Evolutionary conservation across 1,140 invertebrate genomes (phyloP).

Genomic region (Magallana angulata): DNA sequence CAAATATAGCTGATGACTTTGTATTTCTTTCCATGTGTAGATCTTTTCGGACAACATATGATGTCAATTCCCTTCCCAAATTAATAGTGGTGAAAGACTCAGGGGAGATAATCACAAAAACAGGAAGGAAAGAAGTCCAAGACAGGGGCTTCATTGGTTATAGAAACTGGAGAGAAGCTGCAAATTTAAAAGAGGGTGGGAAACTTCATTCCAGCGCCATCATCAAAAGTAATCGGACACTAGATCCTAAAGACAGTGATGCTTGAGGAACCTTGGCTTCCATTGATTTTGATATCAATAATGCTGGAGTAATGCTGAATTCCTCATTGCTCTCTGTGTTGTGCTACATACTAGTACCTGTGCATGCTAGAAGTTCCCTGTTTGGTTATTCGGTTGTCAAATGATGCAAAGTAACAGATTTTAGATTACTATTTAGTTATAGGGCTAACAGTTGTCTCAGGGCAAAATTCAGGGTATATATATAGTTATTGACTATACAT

Average conservation of each 20-base stretch:
- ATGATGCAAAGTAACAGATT: too few species aligned
- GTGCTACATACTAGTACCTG: too few species aligned
- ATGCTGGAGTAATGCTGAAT: too few species aligned
- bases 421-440: too few species aligned
- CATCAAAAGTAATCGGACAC: background rate
- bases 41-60: conserved; percentile 57
- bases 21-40: conserved; percentile 54
- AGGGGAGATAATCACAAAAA: conserved; percentile 67
- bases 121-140: conserved; percentile 70
- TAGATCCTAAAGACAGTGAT: conserved; percentile 15
- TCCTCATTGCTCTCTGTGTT: too few species aligned
- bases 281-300: too few species aligned
- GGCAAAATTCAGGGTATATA: too few species aligned
- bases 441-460: too few species aligned
- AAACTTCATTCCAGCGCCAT: conserved; percentile 17
- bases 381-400: too few species aligned
- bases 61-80: conserved; percentile 68
- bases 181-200: conserved; percentile 39
- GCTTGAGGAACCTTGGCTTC: background rate
- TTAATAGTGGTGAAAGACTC: conserved; percentile 64
- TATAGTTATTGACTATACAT: too few species aligned
- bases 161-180: conserved; percentile 58
- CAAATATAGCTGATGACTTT: background rate
- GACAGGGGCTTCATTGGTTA: conserved; percentile 67
- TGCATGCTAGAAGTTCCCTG: too few species aligned